A percentile compares a stretch with the other conserved stretches of the same genome.
phyloP scores from a whole-genome alignment of 1,140 invertebrate species.

The Drosophila erecta region DNA sequence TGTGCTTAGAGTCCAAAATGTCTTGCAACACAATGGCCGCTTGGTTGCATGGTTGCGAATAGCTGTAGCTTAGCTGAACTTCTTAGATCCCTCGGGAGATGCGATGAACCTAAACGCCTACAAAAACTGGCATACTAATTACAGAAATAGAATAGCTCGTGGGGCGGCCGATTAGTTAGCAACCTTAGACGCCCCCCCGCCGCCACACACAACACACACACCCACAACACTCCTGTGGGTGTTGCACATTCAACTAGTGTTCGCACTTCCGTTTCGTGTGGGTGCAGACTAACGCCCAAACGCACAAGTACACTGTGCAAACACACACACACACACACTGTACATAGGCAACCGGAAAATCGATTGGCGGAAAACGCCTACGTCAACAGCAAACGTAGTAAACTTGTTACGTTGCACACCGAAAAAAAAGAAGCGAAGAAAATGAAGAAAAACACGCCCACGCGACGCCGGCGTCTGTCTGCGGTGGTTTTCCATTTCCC shows the following conservation, averaged over 20 bases:
- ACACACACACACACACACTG: not conserved
- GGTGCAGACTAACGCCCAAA: slow-evolving; percentile 20
- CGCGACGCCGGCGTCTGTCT: slow-evolving; percentile 41
- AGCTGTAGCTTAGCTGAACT: too few relatives aligned
- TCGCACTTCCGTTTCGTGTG: slow-evolving; percentile 53
- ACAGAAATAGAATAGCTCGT: slow-evolving; percentile 4
- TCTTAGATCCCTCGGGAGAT: not conserved
- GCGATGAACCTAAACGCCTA: not conserved
- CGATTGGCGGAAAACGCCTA: slow-evolving; percentile 68
- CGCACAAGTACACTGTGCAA: slow-evolving; percentile 13
- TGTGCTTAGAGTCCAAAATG: too few relatives aligned
- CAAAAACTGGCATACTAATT: not conserved
- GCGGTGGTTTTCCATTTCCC: slow-evolving; percentile 11
- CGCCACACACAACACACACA: too few relatives aligned
- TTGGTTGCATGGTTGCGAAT: too few relatives aligned
- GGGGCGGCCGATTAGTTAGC: slow-evolving; percentile 24
- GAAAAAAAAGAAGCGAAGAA: slow-evolving; percentile 23
- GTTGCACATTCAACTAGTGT: slow-evolving; percentile 58
- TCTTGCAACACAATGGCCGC: too few relatives aligned
- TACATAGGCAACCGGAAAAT: slow-evolving; percentile 43
- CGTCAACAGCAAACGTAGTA: slow-evolving; percentile 81
- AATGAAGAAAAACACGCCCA: slow-evolving; percentile 8
- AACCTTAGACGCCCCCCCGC: too few relatives aligned
- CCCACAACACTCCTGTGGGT: not conserved
- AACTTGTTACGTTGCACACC: slow-evolving; percentile 54